Conservation (phyloP, 2,797 vertebrate genomes). For the Neopelma chrysocephalum region DNA sequence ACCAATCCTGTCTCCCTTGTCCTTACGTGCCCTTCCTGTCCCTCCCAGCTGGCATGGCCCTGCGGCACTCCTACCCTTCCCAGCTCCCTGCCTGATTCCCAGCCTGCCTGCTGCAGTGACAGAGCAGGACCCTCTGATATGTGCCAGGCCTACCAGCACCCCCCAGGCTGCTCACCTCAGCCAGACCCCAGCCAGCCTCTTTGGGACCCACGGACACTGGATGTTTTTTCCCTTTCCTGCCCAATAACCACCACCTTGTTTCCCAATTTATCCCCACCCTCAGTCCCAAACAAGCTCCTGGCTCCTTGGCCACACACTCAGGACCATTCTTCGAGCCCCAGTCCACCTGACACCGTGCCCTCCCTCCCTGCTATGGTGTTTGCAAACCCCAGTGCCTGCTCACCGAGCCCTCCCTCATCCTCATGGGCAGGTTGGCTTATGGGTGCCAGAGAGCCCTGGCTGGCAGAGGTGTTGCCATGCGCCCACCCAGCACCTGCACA, state of each 20-base stretch:
- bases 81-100: background rate
- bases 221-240: background rate
- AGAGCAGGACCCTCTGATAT: background rate
- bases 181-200: background rate
- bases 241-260: background rate
- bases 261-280: background rate
- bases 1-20: background rate
- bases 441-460: accelerated
- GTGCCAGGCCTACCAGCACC: accelerated
- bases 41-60: background rate
- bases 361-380: background rate
- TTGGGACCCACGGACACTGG: background rate
- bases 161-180: accelerated
- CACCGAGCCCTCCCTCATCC: background rate
- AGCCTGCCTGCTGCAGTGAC: background rate
- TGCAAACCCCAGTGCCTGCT: background rate
- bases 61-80: background rate
- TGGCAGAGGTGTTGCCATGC: background rate
- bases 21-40: background rate
- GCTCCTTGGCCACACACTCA: background rate
- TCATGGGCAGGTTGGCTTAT: accelerated
- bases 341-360: background rate
- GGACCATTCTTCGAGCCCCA: background rate
- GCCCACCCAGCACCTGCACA: background rate
- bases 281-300: background rate